A percentile compares a stretch with the other conserved stretches of the same genome.
These are phyloP conservation scores for Branchellion lobata DNA, from an alignment of 2,888 invertebrate genomes.

Conservation along the genomic window DNA sequence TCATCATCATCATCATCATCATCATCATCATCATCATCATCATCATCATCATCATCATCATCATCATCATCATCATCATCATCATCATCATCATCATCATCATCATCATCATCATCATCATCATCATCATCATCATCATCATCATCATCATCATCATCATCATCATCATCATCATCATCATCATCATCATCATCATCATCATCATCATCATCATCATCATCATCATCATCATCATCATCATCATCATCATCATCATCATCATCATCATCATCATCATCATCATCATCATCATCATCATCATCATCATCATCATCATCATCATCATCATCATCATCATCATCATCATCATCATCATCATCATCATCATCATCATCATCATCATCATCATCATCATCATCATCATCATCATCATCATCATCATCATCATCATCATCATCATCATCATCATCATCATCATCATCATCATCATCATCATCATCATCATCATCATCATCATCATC, in stretches of 20 bases:
- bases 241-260: conserved; percentile 26
- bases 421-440: conserved; percentile 4
- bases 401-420: not conserved
- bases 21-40: no score
- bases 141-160: not conserved
- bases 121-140: not conserved
- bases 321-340: conserved; percentile 32
- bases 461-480: conserved; percentile 1
- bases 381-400: not conserved
- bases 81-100: not conserved
- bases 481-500: not conserved
- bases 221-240: not conserved
- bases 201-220: not conserved
- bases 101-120: conserved; percentile 14
- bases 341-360: conserved; percentile 33
- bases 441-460: conserved; percentile 6
- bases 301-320: conserved; percentile 10
- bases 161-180: not conserved
- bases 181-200: conserved; percentile 17
- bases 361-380: conserved; percentile 2
- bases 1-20: conserved; percentile 1
- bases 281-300: conserved; percentile 7
- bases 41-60: not conserved
- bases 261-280: conserved; percentile 39
- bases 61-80: conserved; percentile 7